Base-by-base conservation (phyloP, 2,113 vertebrate species). In the Petaurus breviceps region DNA sequence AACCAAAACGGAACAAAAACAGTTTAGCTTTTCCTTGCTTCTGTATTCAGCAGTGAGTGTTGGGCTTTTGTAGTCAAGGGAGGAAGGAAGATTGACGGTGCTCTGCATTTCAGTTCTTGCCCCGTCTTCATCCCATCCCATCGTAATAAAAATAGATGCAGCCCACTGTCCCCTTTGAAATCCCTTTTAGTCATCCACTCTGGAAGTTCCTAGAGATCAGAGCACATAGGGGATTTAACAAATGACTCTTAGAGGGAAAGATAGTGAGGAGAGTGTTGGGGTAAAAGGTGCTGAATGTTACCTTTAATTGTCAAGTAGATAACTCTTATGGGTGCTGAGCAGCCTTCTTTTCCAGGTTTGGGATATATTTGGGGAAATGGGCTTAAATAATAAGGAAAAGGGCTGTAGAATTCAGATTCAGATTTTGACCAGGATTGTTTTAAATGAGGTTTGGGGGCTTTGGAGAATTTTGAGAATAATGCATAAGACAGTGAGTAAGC, bases 361-460 rank as follows among this genome's bases (percentile, higher is more conserved):
- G 11, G 46, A 95, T 14, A 3, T 96, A 77, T 91, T 61, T 91
- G 50, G 95, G 53, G 92, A 92, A 92, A 91, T 22, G 49, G 8
- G 94, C 57, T 91, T 95, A 47, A 90, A 51, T 93, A 55, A 3
- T 93, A 89, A 94, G 84, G 52, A 37, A 92, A 68, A 0, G 51
- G 55, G 28, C 16, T 0, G 68, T 95, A 91, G 49, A 92, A 54
- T 92, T 84, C 53, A 94, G 96, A 90, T 94, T 92, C 77, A 91
- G 91, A 92, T 7, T 50, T 97, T 77, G 93, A 31, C 43, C 93
- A 47, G 19, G 94, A 92, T 31, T 92, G 57, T 54, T 92, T 95
- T 91, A 50, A 96, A 93, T 77, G 77, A 93, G n/a, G n/a, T n/a
- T n/a, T n/a, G 89, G 12, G 28, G 94, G 37, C 25, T 77, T 28